Percentiles rank a stretch among this genome's conserved stretches.
Evolutionary conservation across 1,140 invertebrate genomes (phyloP).

Genomic region (Ericerus pela): DNA sequence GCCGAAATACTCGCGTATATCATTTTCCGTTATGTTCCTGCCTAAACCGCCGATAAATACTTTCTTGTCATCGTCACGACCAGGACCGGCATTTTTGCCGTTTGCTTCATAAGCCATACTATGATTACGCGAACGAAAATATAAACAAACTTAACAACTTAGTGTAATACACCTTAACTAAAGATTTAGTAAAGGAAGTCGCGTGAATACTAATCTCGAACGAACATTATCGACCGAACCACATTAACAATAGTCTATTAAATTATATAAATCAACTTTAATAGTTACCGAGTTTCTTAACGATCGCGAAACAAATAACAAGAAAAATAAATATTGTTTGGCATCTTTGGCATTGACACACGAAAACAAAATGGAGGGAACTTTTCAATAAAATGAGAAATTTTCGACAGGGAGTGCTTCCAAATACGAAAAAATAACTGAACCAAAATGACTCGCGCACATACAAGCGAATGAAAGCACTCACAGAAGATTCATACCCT

Average conservation of each 20-base stretch:
- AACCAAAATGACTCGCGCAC: no score
- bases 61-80: slow-evolving; percentile 37
- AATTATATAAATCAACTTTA: no score
- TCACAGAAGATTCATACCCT: no score
- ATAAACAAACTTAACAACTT: slow-evolving; percentile 5
- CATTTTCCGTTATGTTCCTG: slow-evolving; percentile 36
- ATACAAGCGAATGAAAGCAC: no score
- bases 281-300: no score
- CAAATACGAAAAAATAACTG: no score
- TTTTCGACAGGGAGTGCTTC: no score
- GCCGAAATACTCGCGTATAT: slow-evolving; percentile 43
- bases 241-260: no score
- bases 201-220: no score
- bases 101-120: slow-evolving; percentile 18
- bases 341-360: slow-evolving; percentile 11
- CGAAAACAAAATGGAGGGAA: slow-evolving; percentile 12
- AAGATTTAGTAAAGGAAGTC: no score
- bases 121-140: background rate
- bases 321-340: slow-evolving; percentile 12
- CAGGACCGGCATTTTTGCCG: slow-evolving; percentile 25
- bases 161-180: no score
- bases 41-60: slow-evolving; percentile 36
- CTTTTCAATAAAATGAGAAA: background rate
- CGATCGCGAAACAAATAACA: slow-evolving; percentile 4
- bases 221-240: no score